Evolutionary conservation across 2,797 vertebrate genomes (phyloP), one percentile per base, ranked within the genome.

Genomic region (Oryzias sinensis): DNA sequence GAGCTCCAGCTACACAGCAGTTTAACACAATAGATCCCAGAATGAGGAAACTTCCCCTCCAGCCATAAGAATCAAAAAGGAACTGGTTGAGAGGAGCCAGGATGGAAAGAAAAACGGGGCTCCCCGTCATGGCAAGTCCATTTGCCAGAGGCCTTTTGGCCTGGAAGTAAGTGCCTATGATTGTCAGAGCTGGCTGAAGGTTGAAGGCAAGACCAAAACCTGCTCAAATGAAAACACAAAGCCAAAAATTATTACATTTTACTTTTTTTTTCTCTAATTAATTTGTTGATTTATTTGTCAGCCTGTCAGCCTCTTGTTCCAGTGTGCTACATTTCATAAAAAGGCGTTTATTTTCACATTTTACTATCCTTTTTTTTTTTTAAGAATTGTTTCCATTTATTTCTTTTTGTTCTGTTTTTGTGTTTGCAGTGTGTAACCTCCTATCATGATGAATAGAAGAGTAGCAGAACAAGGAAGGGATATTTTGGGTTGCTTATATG

Each of bases 121-220:
- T 93, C 46, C 93, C 91, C 7, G 93, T 89, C 93, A 94, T 93
- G 8, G 92, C 91, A 0, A 94, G 89, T 29, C 91, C 93, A 0
- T 94, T 94, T 0, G 91, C 91, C 0, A 94, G 62, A 0, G 92
- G 92, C 66, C 93, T 91, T 76, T 85, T 94, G 59, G 89, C 85
- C 14, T 91, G 65, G 72, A 94, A 95, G 81, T 94, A 94, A 65
- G 92, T 93, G 2, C 90, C 90, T 52, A 94, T 88, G 68, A 95
- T 93, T 0, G 93, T 94, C 73, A 95, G 87, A 0, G 93, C 85
- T 0, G 93, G 90, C 66, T 95, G 94, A 15, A 95, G 90, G 81
- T 95, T 94, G 77, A 95, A 89, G 61, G 93, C 91, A 6, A 95
- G 92, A 51, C 92, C 93, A 0, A 91, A 86, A 71, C 93, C 94